Evolutionary conservation across 2,888 invertebrate species (phyloP), one percentile per base, ranked within the genome.

Genomic region (Acleris sparsana): DNA sequence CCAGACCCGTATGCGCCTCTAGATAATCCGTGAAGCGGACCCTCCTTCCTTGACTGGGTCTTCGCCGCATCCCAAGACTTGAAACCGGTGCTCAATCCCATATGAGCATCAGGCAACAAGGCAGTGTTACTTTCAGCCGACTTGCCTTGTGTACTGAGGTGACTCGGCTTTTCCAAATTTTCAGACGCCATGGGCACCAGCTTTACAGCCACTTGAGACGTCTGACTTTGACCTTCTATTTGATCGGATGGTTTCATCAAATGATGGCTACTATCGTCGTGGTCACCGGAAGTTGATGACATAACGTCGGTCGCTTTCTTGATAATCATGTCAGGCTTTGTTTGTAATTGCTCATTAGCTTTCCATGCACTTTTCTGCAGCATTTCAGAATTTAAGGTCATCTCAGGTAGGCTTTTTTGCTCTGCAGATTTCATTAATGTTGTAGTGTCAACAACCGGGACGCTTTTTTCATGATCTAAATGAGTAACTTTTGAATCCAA

Each of bases 11-110:
- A 89, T 6, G 81, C 80, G 5, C 74, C 70, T 72, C 86, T 83
- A 9, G 80, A 72, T 11, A 75, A 72, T 44, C 81, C 83, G 20
- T 83, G 80, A 20, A 6, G 4, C 1, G 44, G n/a, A 16, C 75
- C 71, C 18, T 83, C 80, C 69, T 75, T 79, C 85, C 86, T 86
- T 39, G 79, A 82, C 69, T 72, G 72, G 11, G 78, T 79, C 73
- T 65, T 80, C 68, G 70, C 78, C 60, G 73, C 53, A 25, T 72
- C 74, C 43, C 75, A 70, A 65, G 76, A 81, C 49, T 79, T 70
- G 13, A 78, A 74, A 6, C 84, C 85, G 22, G 64, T 29, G 62
- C 81, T 80, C 82, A 84, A 81, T 20, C 72, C 78, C 68, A 80
- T 77, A 18, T 74, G 77, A 68, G 71, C 73, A 46, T 74, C 78